Base-by-base conservation (phyloP, 1,140 invertebrate genomes). In the Trachymyrmex septentrionalis region DNA sequence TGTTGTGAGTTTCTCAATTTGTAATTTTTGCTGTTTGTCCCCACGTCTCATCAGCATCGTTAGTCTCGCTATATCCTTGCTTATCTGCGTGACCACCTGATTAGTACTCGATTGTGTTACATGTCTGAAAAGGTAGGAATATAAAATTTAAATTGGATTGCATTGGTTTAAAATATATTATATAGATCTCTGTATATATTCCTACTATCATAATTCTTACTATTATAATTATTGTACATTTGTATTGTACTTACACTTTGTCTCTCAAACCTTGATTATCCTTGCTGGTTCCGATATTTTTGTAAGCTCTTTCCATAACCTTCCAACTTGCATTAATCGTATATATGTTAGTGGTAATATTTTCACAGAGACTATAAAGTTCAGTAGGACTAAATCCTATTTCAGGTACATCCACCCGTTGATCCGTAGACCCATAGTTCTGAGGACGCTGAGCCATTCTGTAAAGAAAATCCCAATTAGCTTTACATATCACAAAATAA, bases 41-140 rank as follows among this genome's bases (percentile, higher is more conserved):
- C 96, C 96, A 90, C 96, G 96, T 67, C 96, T 94, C 76, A 97
- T 96, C 10, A 97, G 94, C 44, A 96, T 96, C 27, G 96, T 97
- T 21, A 98, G 94, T 85, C 97, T 96, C 85, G 97, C 96, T 67
- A 99, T 96, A 88, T 98, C 96, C 87, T 96, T 96, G 64, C 96
- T 97, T 2, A 97, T 98, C 57, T 96, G 96, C 16, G 97, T 96
- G 30, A 98, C 96, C 24, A 97, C 96, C 90, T 97, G 96, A 95
- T 98, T 98, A 72, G 97, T 97, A 90, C 96, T 97, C 86, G 97
- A 96, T 89, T 98, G 97, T n/a, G 97, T 97, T 71, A 97, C 96
- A 95, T 98, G 97, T 61, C 97, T 98, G 93, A 55, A 96, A 44
- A 96, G 57, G 86, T 59, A 50, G 9, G 50, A 69, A 61, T n/a